Conservation (phyloP, 2,888 invertebrate genomes). For the Campopleginae sp. region DNA sequence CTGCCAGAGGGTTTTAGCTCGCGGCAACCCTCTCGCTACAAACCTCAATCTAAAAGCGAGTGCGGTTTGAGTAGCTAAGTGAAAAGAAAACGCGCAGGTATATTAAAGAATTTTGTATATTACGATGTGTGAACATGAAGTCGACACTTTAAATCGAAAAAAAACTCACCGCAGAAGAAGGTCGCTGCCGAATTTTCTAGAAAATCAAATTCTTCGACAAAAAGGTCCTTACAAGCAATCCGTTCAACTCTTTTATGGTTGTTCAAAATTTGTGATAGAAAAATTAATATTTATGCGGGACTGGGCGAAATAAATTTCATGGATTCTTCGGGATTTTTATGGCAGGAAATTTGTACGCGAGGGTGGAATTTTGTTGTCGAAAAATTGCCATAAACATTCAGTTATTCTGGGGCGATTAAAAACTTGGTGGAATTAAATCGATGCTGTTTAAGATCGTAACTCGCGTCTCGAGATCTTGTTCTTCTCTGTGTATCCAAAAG, state of each 20-base stretch:
- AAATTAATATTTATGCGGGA: too few relatives aligned
- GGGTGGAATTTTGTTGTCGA: too few relatives aligned
- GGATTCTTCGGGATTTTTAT: too few relatives aligned
- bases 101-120: conserved; percentile 15
- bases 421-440: conserved; percentile 20
- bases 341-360: too few relatives aligned
- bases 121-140: neutral
- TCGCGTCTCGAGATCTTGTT: conserved; percentile 38
- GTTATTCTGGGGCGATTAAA: neutral
- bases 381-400: too few relatives aligned
- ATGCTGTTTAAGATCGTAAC: conserved; percentile 13
- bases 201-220: too few relatives aligned
- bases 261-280: too few relatives aligned
- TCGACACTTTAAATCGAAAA: neutral
- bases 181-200: too few relatives aligned
- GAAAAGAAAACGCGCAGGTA: conserved; percentile 37
- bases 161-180: too few relatives aligned
- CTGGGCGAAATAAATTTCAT: too few relatives aligned
- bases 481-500: conserved; percentile 31
- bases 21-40: conserved; percentile 34
- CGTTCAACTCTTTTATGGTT: too few relatives aligned
- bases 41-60: conserved; percentile 24
- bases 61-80: conserved; percentile 39
- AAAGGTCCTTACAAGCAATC: too few relatives aligned
- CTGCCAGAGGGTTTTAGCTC: conserved; percentile 33